Evolutionary conservation across 2,797 vertebrate species (phyloP).

Genomic region (Arrhamphus sclerolepis): DNA sequence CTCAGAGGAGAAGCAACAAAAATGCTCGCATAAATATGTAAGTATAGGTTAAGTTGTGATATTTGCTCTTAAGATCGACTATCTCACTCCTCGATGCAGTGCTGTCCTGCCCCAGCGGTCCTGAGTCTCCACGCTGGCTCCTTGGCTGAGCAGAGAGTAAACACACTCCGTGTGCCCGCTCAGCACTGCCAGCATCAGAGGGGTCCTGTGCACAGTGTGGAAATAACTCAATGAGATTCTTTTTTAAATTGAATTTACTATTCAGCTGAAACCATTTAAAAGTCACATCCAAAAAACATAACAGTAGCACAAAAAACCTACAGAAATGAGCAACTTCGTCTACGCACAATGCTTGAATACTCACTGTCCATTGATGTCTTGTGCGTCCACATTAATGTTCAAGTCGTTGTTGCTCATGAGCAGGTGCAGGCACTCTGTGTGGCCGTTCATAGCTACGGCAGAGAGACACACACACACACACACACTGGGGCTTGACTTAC

Average conservation of each 20-base stretch:
- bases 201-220: conserved; percentile 80
- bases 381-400: conserved; percentile 88
- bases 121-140: conserved; percentile 90
- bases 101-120: conserved; percentile 95
- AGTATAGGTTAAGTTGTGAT: neutral
- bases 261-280: conserved; percentile 4
- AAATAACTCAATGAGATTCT: neutral
- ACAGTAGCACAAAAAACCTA: neutral
- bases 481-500: neutral
- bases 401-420: conserved; percentile 90
- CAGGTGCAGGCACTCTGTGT: conserved; percentile 92
- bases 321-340: neutral
- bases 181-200: conserved; percentile 94
- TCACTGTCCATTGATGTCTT: conserved; percentile 94
- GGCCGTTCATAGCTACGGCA: conserved; percentile 89
- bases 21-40: neutral
- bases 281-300: neutral
- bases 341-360: conserved; percentile 59
- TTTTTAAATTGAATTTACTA: neutral
- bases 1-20: neutral
- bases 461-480: conserved; percentile 25
- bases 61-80: neutral
- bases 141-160: conserved; percentile 91
- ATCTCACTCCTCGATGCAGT: conserved; percentile 90
- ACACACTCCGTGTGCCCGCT: conserved; percentile 94